A percentile compares a stretch with the other conserved stretches of the same genome.
These are phyloP conservation scores for Echinops telfairi DNA, from an alignment of 2,113 vertebrate species.

Conservation along the genomic window DNA sequence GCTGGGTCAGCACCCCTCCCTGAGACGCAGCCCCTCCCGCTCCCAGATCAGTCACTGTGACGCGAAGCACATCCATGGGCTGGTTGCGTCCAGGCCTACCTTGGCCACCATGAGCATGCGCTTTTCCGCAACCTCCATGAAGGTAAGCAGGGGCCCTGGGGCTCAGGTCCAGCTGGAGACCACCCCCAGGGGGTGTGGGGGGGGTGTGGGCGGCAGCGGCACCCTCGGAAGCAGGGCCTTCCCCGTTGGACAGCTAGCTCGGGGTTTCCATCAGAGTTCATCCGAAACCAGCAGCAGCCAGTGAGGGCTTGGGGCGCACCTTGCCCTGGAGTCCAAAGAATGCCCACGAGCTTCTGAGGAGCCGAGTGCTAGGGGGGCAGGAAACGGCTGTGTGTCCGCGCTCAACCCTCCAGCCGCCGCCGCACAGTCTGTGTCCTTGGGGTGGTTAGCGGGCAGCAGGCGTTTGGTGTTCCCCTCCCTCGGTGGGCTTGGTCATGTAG, in stretches of 20 bases:
- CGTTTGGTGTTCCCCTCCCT: too few relatives aligned
- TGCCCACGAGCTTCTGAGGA: too few relatives aligned
- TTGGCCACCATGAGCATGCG: slow-evolving; percentile 94
- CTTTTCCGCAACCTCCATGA: slow-evolving; percentile 93
- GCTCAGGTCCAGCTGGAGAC: not conserved
- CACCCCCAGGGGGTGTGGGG: not conserved
- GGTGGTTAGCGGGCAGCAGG: not conserved
- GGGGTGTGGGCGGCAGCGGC: too few relatives aligned
- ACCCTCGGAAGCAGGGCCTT: not conserved
- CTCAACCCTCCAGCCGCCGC: too few relatives aligned
- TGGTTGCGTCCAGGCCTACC: slow-evolving; percentile 91
- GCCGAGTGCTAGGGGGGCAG: too few relatives aligned
- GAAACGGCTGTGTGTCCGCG: too few relatives aligned
- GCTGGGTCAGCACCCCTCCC: too few relatives aligned
- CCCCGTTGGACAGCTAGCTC: not conserved
- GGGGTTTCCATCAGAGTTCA: not conserved
- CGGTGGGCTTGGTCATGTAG: not conserved
- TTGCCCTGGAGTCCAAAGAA: too few relatives aligned
- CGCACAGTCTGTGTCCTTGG: too few relatives aligned
- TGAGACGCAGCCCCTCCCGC: slow-evolving; percentile 40
- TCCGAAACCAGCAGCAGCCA: not conserved
- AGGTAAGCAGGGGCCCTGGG: slow-evolving; percentile 84
- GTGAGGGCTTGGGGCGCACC: too few relatives aligned
- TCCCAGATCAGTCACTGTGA: slow-evolving; percentile 94
- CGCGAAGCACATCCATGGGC: slow-evolving; percentile 91